These are phyloP conservation scores for Abramis brama DNA, from an alignment of 2,113 vertebrate genomes.

Conservation along the genomic window DNA sequence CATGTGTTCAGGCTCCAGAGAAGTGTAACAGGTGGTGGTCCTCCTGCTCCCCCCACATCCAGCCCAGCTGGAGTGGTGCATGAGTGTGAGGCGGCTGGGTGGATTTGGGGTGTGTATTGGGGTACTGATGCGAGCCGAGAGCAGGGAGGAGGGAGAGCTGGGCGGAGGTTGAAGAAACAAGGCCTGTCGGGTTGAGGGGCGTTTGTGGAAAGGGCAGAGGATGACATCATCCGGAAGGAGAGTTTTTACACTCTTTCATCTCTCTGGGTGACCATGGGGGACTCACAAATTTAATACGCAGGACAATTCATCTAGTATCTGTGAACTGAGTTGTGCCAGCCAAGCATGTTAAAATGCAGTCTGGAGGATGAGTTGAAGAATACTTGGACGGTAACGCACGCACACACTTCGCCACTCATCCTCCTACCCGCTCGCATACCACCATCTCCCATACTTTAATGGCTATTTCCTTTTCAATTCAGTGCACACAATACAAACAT, in stretches of 20 bases:
- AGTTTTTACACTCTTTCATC: conserved; percentile 40
- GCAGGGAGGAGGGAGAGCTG: not conserved
- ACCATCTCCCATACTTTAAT: conserved; percentile 58
- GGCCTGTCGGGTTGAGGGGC: conserved; percentile 27
- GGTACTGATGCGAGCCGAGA: conserved; percentile 42
- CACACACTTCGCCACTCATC: conserved; percentile 53
- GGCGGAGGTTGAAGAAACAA: conserved; percentile 31
- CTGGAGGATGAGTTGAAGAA: conserved; percentile 41
- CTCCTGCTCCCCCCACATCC: conserved; percentile 1
- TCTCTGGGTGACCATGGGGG: conserved; percentile 39
- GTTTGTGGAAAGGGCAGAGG: conserved; percentile 32
- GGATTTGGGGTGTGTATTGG: conserved; percentile 41
- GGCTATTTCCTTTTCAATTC: conserved; percentile 64
- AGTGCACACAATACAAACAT: conserved; percentile 60
- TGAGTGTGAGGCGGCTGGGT: conserved; percentile 34
- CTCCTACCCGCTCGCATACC: conserved; percentile 50
- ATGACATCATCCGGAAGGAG: conserved; percentile 53
- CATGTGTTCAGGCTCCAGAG: conserved; percentile 13
- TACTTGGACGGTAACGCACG: conserved; percentile 50
- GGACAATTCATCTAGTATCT: conserved; percentile 59
- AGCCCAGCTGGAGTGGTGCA: conserved; percentile 18
- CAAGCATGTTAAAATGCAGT: conserved; percentile 45
- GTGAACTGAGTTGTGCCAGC: conserved; percentile 61
- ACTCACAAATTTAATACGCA: conserved; percentile 35
- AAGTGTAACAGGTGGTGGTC: conserved; percentile 43